Base-by-base conservation (phyloP, 2,888 invertebrate species). In the Micropterix aruncella region DNA sequence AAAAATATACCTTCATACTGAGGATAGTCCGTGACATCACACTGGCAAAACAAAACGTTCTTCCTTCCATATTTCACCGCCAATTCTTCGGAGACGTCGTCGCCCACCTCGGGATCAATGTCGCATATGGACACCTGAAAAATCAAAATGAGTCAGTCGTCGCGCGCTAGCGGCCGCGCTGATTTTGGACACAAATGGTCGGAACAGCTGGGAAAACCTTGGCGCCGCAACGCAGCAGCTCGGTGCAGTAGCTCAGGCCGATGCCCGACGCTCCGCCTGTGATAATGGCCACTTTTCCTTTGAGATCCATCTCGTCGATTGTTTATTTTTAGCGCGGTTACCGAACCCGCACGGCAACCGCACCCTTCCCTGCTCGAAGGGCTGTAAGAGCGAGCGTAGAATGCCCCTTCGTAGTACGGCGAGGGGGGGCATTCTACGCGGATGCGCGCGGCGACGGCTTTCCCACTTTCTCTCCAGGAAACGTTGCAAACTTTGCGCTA, bases 11-110 rank as follows among this genome's bases (percentile, higher is more conserved):
- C 81, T 71, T 84, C 83, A 57, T 81, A 83, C 57, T 83, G 83
- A 27, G 79, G 77, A 60, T 83, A 84, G 60, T 84, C 84, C 0
- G 84, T 84, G 50, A 84, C 84, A 56, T 84, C 84, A 55, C 83
- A 83, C 42, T 78, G 78, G 53, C 81, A 83, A 58, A 80, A 84
- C 49, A 83, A 64, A 7, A 82, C 79, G 47, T 77, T 75, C 57
- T 81, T 80, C 54, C 81, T 74, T 38, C 80, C 80, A 55, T 77
- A 79, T 56, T 80, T 78, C 36, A 73, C 66, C 12, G 73, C 71
- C 18, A 83, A 62, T 48, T 76, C 75, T 50, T 80, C 79, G 4
- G 76, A 70, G 40, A 84, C 65, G 54, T 79, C 77, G 54, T 83
- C 82, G 9, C 82, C 83, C 36, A 76, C 74, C 50, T 80, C 80